Evolutionary conservation across 2,888 invertebrate species (phyloP), one percentile per base, ranked within the genome.

Genomic region (Drosophila suboccidentalis): DNA sequence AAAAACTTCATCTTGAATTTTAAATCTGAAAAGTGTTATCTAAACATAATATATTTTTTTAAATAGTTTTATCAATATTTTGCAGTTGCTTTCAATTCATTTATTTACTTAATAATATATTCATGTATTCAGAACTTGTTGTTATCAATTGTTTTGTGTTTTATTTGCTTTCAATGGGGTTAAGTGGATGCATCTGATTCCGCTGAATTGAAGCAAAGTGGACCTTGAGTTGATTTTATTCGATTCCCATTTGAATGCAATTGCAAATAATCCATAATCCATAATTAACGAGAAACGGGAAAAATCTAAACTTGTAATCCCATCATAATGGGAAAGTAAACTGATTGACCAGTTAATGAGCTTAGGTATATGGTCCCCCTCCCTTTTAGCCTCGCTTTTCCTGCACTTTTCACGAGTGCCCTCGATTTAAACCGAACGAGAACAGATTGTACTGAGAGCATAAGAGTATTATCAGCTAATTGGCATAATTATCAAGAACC

Each of bases 211-310:
- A 26, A 26, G 8, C 8, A 8, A 26, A 26, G 5, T 26, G 5
- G 8, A 26, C 26, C 26, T 8, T 26, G 26, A 26, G 6, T 26
- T 26, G 26, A 6, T 26, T 26, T 8, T 1, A 26, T 26, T 26
- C 8, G 55, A 66, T 73, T 61, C 26, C 26, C 5, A 26, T 26
- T 17, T 17, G 38, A 66, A 61, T 67, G 74, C 72, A 72, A 72
- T 73, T 72, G 73, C 53, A 58, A 26, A 38, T 38, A 36, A 11
- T 15, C 19, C 11, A 17, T 19, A 55, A 43, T 29, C 43, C 15
- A 54, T 22, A 13, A 34, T 13, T 32, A 55, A 34, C n/a, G 17
- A 55, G 13, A 43, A 51, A 15, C n/a, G 17, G 44, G 10, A 43
- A 51, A 15, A 43, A 32, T 26, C 34, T n/a, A 32, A 51, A 43